Conservation (phyloP, 2,113 vertebrate genomes). For the Carlito syrichta region DNA sequence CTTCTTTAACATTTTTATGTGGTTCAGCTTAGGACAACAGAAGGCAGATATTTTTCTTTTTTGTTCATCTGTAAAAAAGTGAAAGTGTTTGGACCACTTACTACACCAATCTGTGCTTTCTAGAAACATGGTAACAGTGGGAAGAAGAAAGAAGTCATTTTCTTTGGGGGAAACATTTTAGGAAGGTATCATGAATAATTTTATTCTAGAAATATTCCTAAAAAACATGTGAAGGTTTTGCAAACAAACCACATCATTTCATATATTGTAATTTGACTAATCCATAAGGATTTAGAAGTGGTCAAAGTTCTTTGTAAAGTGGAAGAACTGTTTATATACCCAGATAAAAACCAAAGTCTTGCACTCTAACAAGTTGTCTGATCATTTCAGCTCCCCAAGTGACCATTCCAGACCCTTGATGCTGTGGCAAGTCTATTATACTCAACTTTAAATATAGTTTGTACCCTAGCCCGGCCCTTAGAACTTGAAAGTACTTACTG, state of each 20-base stretch:
- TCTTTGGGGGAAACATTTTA: neutral
- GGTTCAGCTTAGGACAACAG: neutral
- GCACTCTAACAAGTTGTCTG: neutral
- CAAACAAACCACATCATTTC: neutral
- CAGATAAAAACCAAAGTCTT: neutral
- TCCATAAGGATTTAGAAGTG: neutral
- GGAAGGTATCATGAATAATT: neutral
- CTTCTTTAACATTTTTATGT: constrained; percentile 9
- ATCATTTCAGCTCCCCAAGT: neutral
- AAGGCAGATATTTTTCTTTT: neutral
- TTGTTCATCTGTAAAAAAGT: neutral
- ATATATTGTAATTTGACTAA: neutral
- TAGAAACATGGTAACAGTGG: neutral
- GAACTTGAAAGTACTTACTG: neutral
- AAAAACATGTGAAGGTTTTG: neutral
- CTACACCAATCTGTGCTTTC: neutral
- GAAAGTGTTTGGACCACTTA: neutral
- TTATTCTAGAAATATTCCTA: neutral
- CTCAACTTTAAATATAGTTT: neutral
- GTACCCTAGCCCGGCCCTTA: neutral
- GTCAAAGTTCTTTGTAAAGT: neutral
- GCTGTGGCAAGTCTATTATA: neutral
- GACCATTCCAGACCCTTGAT: neutral
- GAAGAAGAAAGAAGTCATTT: neutral
- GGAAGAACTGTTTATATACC: neutral